phyloP scores from a whole-genome alignment of 1,140 invertebrate genomes.

The Gonatopus flavifemur region DNA sequence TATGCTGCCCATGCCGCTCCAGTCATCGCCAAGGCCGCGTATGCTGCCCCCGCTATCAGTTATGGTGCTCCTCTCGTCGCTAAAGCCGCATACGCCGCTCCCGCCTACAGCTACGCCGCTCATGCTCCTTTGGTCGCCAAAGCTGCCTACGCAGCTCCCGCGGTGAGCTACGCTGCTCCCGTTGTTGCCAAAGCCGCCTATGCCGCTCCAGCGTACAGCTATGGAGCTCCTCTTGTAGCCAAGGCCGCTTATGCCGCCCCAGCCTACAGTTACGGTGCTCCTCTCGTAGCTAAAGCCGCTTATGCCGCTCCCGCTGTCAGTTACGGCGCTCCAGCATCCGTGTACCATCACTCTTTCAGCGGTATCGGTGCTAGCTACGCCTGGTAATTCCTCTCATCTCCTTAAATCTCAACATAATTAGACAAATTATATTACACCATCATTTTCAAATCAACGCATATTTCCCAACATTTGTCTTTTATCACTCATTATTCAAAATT shows the following conservation, averaged over 20 bases:
- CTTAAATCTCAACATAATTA: no score
- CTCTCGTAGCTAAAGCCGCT: constrained; percentile 22
- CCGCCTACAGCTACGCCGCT: constrained; percentile 10
- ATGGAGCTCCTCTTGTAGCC: constrained; percentile 9
- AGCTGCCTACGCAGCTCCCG: constrained; percentile 29
- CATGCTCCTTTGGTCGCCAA: no score
- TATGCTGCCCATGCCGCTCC: constrained; percentile 30
- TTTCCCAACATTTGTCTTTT: no score
- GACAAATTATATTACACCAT: no score
- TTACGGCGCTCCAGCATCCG: constrained; percentile 22
- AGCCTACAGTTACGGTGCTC: constrained; percentile 24
- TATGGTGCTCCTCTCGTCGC: constrained; percentile 24
- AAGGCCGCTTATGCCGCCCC: constrained; percentile 9
- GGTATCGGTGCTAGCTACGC: constrained; percentile 56
- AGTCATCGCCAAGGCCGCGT: constrained; percentile 2
- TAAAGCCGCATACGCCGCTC: constrained; percentile 9
- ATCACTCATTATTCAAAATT: no score
- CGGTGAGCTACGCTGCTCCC: constrained; percentile 19
- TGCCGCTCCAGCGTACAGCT: constrained; percentile 3
- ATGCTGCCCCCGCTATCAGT: constrained; percentile 17
- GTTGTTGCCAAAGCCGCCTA: constrained; percentile 29
- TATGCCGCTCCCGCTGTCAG: neutral
- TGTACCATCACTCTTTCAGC: constrained; percentile 48
- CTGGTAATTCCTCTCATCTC: no score
- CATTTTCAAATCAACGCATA: no score